Base-by-base conservation (phyloP, 2,113 vertebrate genomes). In the Sciurus niger region DNA sequence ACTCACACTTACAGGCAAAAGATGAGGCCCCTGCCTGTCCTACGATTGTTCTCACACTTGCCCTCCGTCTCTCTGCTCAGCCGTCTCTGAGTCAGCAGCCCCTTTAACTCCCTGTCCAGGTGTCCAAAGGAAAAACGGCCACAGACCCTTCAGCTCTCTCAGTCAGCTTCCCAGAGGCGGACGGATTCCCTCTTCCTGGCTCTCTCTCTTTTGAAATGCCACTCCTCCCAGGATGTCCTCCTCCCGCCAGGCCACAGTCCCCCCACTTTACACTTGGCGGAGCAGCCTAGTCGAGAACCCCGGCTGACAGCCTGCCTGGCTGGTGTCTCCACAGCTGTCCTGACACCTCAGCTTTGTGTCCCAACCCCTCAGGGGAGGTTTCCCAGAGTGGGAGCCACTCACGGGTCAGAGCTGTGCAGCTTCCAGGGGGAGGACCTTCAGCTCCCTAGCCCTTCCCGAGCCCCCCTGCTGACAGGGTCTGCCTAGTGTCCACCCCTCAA, bases 1-100 rank as follows among this genome's bases (percentile, higher is more conserved):
- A 83, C 34, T 95, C 51, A 34, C 40, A 70, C 95, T 85, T 37
- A 58, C 11, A 68, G 40, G 22, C 22, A 73, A 24, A 94, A 72
- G 74, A 7, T 4, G 6, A 40, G 63, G 43, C 30, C 10, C 0
- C 37, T 43, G 53, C 30, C 24, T 73, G 0, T 34, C 8, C 84
- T 32, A 32, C 8, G 43, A 43, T 55, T 40, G 30, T 87, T 46
- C 40, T 80, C 22, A 77, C 89, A n/a, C 51, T 40, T 46, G 67
- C 40, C 79, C 82, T 46, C 32, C 58, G 7, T 16, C 46, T 67
- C n/a, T 30, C 67, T 82, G 37, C 37, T 93, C 34, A 0, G 12
- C 48, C 53, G 74, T 7, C 37, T 48, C 16, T 17, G 48, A 76
- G 12, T 73, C 48, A 12, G 83, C 37, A 43, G 43, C 40, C n/a